phyloP scores from a whole-genome alignment of 1,140 invertebrate species.

The Orius laevigatus region DNA sequence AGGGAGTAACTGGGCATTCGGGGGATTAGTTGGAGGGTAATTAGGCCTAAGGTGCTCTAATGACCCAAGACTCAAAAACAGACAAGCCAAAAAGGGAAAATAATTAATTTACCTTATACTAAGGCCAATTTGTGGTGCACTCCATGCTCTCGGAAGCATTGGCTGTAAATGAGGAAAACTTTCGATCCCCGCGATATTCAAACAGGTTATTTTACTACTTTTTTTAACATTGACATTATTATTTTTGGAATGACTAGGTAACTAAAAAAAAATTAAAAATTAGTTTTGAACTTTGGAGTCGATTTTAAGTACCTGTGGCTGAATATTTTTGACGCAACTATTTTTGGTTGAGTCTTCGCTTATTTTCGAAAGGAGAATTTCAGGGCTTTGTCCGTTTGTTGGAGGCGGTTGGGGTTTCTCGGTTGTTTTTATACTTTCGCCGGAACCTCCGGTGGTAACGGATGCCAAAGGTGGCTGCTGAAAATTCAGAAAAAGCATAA shows the following conservation, averaged over 20 bases:
- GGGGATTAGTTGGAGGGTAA: no score
- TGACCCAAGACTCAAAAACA: no score
- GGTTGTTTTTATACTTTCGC: neutral
- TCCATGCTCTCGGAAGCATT: conserved; percentile 55
- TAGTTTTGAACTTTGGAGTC: neutral
- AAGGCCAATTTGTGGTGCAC: conserved; percentile 38
- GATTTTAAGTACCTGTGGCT: conserved; percentile 10
- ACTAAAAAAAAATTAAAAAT: neutral
- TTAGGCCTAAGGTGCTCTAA: no score
- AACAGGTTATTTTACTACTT: conserved; percentile 11
- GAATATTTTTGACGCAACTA: conserved; percentile 13
- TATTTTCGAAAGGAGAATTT: conserved; percentile 32
- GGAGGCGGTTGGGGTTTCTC: neutral
- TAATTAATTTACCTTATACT: conserved; percentile 27
- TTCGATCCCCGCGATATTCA: conserved; percentile 25
- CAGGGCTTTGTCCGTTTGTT: conserved; percentile 6
- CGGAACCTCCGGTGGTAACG: no score
- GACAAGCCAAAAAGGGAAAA: conserved; percentile 8
- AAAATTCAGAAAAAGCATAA: no score
- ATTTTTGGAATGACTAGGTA: conserved; percentile 6
- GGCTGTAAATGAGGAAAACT: conserved; percentile 32
- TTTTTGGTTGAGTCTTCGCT: conserved; percentile 34
- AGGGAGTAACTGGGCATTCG: no score
- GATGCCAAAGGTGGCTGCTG: no score
- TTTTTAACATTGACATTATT: conserved; percentile 15